A percentile compares a stretch with the other conserved stretches of the same genome.
Evolutionary conservation across 2,888 invertebrate genomes (phyloP).

Genomic region (Ennomos quercinarius): DNA sequence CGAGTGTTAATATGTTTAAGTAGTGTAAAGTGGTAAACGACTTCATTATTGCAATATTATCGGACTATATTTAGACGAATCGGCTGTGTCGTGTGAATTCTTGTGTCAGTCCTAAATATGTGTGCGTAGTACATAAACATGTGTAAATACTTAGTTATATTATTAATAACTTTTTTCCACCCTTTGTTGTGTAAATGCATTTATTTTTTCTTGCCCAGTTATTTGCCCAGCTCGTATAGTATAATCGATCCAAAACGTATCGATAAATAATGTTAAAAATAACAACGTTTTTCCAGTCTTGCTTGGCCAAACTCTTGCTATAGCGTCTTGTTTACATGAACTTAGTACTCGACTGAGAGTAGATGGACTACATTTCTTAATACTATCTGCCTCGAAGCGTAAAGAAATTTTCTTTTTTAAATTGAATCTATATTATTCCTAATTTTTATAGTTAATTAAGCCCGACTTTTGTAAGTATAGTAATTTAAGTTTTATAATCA

Average conservation of each 20-base stretch:
- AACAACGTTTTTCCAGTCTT: not conserved
- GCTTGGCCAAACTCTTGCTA: slow-evolving; percentile 6
- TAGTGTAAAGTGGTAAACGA: slow-evolving; percentile 79
- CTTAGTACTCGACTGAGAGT: not conserved
- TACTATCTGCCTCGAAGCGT: slow-evolving; percentile 1
- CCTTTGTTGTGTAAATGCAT: slow-evolving; percentile 37
- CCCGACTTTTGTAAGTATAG: slow-evolving; percentile 27
- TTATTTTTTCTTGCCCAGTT: slow-evolving; percentile 53
- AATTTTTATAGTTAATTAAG: slow-evolving; percentile 5
- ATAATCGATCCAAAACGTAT: slow-evolving; percentile 38
- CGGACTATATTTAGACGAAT: slow-evolving; percentile 75
- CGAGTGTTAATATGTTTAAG: slow-evolving; percentile 83
- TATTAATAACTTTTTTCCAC: slow-evolving; percentile 29
- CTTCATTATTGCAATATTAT: slow-evolving; percentile 78
- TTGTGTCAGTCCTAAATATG: slow-evolving; percentile 65
- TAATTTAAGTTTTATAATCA: slow-evolving; percentile 51
- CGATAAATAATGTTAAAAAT: slow-evolving; percentile 4
- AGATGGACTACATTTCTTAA: not conserved
- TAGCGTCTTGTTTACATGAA: slow-evolving; percentile 5
- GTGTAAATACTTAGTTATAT: slow-evolving; percentile 65
- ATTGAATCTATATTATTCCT: slow-evolving; percentile 14
- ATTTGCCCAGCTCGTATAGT: slow-evolving; percentile 16
- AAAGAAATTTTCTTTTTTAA: slow-evolving; percentile 5
- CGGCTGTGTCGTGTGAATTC: slow-evolving; percentile 83
- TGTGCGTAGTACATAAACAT: slow-evolving; percentile 70